Evolutionary conservation across 92 coral and sea anemone genomes (phyloP), one percentile per base, ranked within the genome.

Genomic region (Actinostola sp.): DNA sequence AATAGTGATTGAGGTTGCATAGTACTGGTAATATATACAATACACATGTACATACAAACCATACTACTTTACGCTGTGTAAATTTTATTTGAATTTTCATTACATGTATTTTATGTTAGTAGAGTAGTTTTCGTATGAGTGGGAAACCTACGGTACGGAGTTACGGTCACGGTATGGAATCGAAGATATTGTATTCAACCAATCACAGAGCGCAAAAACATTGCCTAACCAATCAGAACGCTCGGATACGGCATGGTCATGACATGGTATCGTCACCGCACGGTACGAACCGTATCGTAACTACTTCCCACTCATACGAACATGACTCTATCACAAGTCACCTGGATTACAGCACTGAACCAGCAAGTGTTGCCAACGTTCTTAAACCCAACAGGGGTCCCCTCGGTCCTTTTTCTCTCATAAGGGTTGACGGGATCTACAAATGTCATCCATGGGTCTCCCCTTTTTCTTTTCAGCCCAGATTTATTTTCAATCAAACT

Each of bases 271-370:
- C n/a, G n/a, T n/a, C n/a, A n/a, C n/a, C n/a, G n/a, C n/a, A n/a
- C n/a, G n/a, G n/a, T n/a, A n/a, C n/a, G n/a, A n/a, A n/a, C n/a
- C n/a, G n/a, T 3, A 48, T 48, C 12, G 19, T 48, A n/a, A 48
- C 19, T 48, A 48, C 54, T 48, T 48, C 13, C 15, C 46, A 41
- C 15, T 41, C 8, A 41, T 41, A 8, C 15, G 46, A 15, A 41
- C 8, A 41, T 41, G 15, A 49, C 55, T 49, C 3, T 49, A 31
- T 16, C 10, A 6, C 12, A 35, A 11, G 4, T 23, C 72, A 92
- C 97, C 92, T 92, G 97, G 38, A 92, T 86, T 25, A 92, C 97
- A 61, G 97, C 97, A 79, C 97, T 92, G 56, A 92, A 92, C 97
- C 97, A 92, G 70, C 97, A 92, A 8, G 97, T 92, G 36, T 92